Base-by-base conservation (phyloP, 2,797 vertebrate genomes). In the Acomys russatus region DNA sequence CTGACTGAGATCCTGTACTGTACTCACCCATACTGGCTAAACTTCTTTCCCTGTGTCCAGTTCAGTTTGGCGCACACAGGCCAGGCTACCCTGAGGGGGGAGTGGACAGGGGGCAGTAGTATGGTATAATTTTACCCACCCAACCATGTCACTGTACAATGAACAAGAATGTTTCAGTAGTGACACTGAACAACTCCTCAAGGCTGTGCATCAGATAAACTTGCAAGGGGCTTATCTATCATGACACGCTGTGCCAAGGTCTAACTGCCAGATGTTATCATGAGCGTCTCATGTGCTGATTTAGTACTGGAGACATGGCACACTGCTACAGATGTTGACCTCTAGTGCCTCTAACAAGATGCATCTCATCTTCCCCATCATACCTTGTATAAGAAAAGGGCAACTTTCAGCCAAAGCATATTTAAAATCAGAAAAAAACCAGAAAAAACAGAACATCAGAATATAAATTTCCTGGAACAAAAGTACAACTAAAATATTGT, bases 391-490 rank as follows among this genome's bases (percentile, higher is more conserved):
- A 96, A 35, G 63, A 89, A 90, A 92, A 94, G 44, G 54, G 91
- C 25, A 70, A 92, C 15, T 80, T 90, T 66, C 82, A 92, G 66
- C 87, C 51, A 94, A 87, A 66, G 30, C 22, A 73, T 87, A 44
- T 84, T 38, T 94, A 56, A 94, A 94, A 90, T 23, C 3, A 88
- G 20, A 96, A 91, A 77, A 88, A 30, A 94, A 93, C 68, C 4
- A 79, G 12, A 44, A 84, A 7, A 30, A 33, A 85, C 93, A 92
- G 38, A 12, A 35, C 71, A 22, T 74, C 30, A 88, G 28, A 94
- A 51, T 61, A 90, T 64, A 86, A 89, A 94, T n/a, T 94, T 91
- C 35, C 28, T 77, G 66, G 14, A 25, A 30, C 87, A 96, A 94
- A 86, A 79, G 84, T 8, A 28, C 54, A 95, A 56, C 76, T 78